Evolutionary conservation across 2,888 invertebrate genomes (phyloP).

Genomic region (Eutolmus rufibarbis): DNA sequence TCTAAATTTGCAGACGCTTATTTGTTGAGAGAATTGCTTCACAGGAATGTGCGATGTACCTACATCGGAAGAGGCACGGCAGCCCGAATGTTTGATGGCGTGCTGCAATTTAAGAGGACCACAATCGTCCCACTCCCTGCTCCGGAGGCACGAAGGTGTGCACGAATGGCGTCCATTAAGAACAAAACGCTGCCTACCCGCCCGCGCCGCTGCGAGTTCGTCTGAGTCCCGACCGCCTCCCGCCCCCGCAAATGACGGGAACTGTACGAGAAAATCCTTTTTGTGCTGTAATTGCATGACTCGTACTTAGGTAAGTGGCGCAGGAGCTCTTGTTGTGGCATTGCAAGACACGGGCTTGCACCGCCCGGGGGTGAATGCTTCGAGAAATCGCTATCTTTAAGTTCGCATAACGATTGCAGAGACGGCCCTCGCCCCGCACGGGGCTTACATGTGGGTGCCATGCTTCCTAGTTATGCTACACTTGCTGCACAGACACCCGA

Average conservation of each 20-base stretch:
- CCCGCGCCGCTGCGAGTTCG: background rate
- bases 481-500: background rate
- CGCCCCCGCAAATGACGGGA: background rate
- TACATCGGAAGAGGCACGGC: background rate
- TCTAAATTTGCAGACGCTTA: slow-evolving; percentile 14
- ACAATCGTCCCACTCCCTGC: background rate
- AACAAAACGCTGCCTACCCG: background rate
- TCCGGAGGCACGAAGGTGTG: background rate
- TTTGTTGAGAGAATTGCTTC: slow-evolving; percentile 24
- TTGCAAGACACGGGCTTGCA: slow-evolving; percentile 5
- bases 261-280: slow-evolving; percentile 19
- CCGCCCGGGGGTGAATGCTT: background rate
- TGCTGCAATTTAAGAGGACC: slow-evolving; percentile 15
- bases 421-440: background rate
- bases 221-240: background rate
- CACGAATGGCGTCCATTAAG: background rate
- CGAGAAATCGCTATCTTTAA: slow-evolving; percentile 5
- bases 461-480: background rate
- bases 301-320: slow-evolving; percentile 11
- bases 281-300: slow-evolving; percentile 23
- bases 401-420: background rate
- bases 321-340: background rate
- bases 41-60: slow-evolving; percentile 1
- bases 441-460: background rate
- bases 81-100: slow-evolving; percentile 5